Evolutionary conservation across 2,113 vertebrate genomes (phyloP), one percentile per base, ranked within the genome.

Genomic region (Xiphias gladius): DNA sequence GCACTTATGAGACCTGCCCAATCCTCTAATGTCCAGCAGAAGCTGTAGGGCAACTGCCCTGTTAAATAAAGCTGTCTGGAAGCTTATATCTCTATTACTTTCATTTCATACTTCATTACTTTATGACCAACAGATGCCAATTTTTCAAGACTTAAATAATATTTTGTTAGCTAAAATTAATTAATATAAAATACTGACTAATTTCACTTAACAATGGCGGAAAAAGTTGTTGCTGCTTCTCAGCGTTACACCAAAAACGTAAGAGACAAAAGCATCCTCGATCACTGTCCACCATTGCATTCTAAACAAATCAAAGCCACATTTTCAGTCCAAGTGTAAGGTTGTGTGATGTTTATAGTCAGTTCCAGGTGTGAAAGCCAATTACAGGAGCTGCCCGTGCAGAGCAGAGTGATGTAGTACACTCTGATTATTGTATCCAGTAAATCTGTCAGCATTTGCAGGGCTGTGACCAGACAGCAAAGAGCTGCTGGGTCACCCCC

Each of bases 401-500:
- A 22, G 82, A 85, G 79, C 82, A n/a, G 70, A 66, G 73, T 79
- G 91, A 92, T 88, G 79, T 86, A 62, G 57, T 22, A 89, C 79
- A 79, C 74, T 84, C 78, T 39, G 82, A 92, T 93, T 90, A 92
- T 89, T 88, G 76, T 66, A 76, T 85, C 85, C 79, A 89, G 82
- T 94, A 92, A 93, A 95, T 92, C 88, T 88, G 90, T 91, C 90
- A 89, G 63, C 78, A 76, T 80, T 57, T 50, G 62, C 74, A 37
- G 59, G 73, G 73, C 88, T 30, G 75, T 66, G 79, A 74, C 76
- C 37, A 70, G 52, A 83, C 54, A 77, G 68, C 61, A 39, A 11
- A 63, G 72, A 80, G 76, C 73, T 54, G 74, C 74, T 43, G 76
- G 82, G 69, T 81, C 82, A 55, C 37, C 14, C 41, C 39, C 58